Evolutionary conservation across 2,888 invertebrate species (phyloP).

Genomic region (Himalopsyche kuldschensis): DNA sequence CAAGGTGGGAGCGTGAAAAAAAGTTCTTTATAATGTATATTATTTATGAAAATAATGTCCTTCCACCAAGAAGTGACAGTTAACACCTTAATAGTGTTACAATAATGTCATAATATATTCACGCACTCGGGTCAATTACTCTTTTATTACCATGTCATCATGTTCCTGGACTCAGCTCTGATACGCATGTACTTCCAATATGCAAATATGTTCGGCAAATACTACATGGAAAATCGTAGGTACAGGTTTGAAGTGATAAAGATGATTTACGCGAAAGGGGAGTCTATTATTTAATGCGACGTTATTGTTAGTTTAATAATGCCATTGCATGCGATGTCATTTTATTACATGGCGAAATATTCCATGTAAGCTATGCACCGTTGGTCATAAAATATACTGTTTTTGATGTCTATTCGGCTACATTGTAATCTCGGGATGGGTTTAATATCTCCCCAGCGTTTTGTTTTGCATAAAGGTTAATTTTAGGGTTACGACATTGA

Average conservation of each 20-base stretch:
- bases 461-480: too few relatives aligned
- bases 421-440: background rate
- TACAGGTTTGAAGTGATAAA: conserved; percentile 12
- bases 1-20: too few relatives aligned
- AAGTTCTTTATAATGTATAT: too few relatives aligned
- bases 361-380: background rate
- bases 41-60: too few relatives aligned
- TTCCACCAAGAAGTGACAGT: too few relatives aligned
- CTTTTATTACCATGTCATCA: background rate
- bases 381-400: background rate
- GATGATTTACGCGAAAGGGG: conserved; percentile 15
- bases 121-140: background rate
- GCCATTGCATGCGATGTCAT: background rate
- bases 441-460: background rate
- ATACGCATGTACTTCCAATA: background rate
- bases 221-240: conserved; percentile 8
- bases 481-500: too few relatives aligned
- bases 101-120: background rate
- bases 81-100: too few relatives aligned
- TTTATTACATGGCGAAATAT: background rate
- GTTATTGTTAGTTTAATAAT: background rate
- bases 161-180: too few relatives aligned
- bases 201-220: conserved; percentile 19
- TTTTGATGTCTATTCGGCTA: background rate
- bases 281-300: background rate